Evolutionary conservation across 2,888 invertebrate genomes (phyloP), one percentile per base, ranked within the genome.

Genomic region (Parthenolecanium corni): DNA sequence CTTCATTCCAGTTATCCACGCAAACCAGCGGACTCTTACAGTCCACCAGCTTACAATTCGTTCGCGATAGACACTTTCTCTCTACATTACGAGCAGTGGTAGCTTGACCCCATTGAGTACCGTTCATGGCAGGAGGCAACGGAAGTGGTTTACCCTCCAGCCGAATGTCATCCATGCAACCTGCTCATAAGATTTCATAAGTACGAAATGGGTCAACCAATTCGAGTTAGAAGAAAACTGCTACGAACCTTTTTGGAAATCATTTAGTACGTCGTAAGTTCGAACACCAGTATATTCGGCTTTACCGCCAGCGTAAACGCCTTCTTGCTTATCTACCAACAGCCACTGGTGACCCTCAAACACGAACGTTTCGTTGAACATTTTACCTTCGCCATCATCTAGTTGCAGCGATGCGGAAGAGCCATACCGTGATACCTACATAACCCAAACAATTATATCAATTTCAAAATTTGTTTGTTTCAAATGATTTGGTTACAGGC

Each of bases 1-100:
- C 92, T 76, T 91, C 89, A 75, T 96, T 96, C 96, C 97, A 97
- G 14, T 96, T 82, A 76, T 93, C 95, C 67, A 91, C 88, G 76
- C 94, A 96, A 71, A 91, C 91, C 74, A 93, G 92, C 12, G 90
- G 92, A 71, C 89, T 89, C 0, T 89, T 87, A 72, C 95, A 96
- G 71, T 91, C 89, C 42, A 94, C 90, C 74, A 91, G 90, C 68
- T 89, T 88, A 73, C 95, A 96, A 1, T 94, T 94, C 72, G 93
- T 91, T 71, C 94, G 91, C 2, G 94, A 93, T 14, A 89, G 88
- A 73, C 98, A 98, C 73, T 90, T 88, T 68, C 87, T 84, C 71
- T 90, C 90, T 64, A 95, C 79, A 74, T 94, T 92, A 68, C 90
- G 80, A 24, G 89, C 90, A 86, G 93, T 92, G 5, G 92, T 90